Evolutionary conservation across 2,797 vertebrate genomes (phyloP).

Genomic region (Antennarius maculatus): DNA sequence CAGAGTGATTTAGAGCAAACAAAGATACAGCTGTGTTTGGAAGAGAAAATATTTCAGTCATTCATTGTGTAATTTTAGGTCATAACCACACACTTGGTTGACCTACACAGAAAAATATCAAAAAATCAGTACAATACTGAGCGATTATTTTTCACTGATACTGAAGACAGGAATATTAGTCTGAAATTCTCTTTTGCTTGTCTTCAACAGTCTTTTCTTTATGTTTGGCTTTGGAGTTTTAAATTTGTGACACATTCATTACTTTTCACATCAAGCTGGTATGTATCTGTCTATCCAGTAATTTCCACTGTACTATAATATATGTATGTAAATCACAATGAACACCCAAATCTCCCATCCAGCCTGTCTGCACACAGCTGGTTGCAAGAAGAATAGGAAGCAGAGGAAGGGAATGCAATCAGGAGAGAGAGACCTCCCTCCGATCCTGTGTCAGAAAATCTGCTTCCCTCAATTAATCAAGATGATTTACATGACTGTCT

Average conservation of each 20-base stretch:
- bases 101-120: conserved; percentile 3
- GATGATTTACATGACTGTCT: conserved; percentile 37
- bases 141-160: neutral
- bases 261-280: neutral
- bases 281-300: conserved; percentile 9
- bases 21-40: conserved; percentile 35
- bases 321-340: conserved; percentile 56
- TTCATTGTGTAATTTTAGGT: conserved; percentile 18
- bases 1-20: conserved; percentile 51
- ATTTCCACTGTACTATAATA: conserved; percentile 15
- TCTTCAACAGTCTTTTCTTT: neutral
- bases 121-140: too few relatives aligned
- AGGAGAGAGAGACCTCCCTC: conserved; percentile 42
- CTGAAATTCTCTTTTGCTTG: neutral
- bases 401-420: conserved; percentile 53
- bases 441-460: conserved; percentile 41
- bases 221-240: neutral
- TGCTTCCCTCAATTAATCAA: conserved; percentile 59
- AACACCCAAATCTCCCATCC: conserved; percentile 32
- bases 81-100: conserved; percentile 14
- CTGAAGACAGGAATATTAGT: conserved; percentile 5
- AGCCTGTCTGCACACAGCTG: conserved; percentile 56
- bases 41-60: conserved; percentile 48
- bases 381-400: conserved; percentile 44
- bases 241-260: conserved; percentile 4